These are phyloP conservation scores for Lathronympha strigana DNA, from an alignment of 2,888 invertebrate species.

Conservation along the genomic window DNA sequence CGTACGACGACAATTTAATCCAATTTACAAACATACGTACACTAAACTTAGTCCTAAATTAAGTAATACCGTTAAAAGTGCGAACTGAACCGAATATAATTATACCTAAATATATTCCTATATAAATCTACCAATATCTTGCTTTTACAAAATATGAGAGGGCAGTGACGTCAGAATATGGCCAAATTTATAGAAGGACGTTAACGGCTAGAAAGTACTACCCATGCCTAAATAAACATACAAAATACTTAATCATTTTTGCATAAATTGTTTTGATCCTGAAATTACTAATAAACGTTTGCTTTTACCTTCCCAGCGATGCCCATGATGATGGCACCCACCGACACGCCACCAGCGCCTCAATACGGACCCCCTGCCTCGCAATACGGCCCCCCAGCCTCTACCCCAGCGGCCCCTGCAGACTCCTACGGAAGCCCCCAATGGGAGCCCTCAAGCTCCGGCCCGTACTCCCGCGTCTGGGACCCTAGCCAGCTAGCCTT, in stretches of 20 bases:
- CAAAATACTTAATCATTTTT: no score
- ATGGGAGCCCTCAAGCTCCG: slow-evolving; percentile 89
- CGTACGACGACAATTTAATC: slow-evolving; percentile 48
- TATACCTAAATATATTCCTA: no score
- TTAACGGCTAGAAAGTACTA: no score
- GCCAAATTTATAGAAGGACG: no score
- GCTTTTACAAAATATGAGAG: no score
- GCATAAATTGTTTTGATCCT: neutral
- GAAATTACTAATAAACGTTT: neutral
- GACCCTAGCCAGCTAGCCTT: slow-evolving; percentile 88
- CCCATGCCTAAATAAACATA: no score
- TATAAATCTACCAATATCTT: no score
- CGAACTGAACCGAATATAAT: no score
- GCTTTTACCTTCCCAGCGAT: slow-evolving; percentile 80
- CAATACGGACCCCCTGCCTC: slow-evolving; percentile 89
- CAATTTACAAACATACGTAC: neutral
- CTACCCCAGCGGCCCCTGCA: slow-evolving; percentile 85
- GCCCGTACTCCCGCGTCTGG: slow-evolving; percentile 92
- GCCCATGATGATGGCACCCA: slow-evolving; percentile 88
- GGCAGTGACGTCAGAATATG: no score
- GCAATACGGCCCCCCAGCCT: slow-evolving; percentile 76
- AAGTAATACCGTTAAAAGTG: no score
- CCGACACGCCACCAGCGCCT: slow-evolving; percentile 84
- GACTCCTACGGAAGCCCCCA: slow-evolving; percentile 88
- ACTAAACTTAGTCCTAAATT: no score